These are phyloP conservation scores for Cephus runcator DNA, from an alignment of 2,888 invertebrate species.

Conservation along the genomic window DNA sequence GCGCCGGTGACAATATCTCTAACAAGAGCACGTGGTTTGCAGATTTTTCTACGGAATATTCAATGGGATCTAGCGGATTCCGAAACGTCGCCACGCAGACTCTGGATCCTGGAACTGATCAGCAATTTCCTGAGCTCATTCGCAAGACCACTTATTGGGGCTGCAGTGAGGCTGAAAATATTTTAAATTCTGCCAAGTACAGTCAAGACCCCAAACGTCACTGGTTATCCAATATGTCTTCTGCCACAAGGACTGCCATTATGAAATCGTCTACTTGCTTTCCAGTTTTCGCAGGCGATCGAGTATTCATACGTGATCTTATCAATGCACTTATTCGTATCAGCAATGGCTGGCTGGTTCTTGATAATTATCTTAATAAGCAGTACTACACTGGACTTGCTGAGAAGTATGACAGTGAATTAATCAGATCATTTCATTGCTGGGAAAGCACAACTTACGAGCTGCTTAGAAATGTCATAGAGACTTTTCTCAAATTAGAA, in stretches of 20 bases:
- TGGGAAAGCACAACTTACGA: slow-evolving; percentile 54
- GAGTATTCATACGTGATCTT: slow-evolving; percentile 46
- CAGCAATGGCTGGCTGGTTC: slow-evolving; percentile 57
- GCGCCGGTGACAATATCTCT: slow-evolving; percentile 45
- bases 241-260: slow-evolving; percentile 53
- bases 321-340: slow-evolving; percentile 53
- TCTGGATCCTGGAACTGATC: slow-evolving; percentile 25
- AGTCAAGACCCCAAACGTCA: slow-evolving; percentile 31
- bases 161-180: slow-evolving; percentile 51
- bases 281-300: slow-evolving; percentile 52
- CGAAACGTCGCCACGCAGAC: slow-evolving; percentile 47
- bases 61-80: slow-evolving; percentile 3
- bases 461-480: slow-evolving; percentile 45
- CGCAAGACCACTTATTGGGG: slow-evolving; percentile 52
- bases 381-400: slow-evolving; percentile 49
- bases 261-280: slow-evolving; percentile 55
- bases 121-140: slow-evolving; percentile 46
- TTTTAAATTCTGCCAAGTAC: slow-evolving; percentile 38
- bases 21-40: slow-evolving; percentile 46
- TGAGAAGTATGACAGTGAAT: slow-evolving; percentile 45
- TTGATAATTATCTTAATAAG: slow-evolving; percentile 59
- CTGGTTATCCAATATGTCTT: slow-evolving; percentile 46
- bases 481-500: slow-evolving; percentile 46
- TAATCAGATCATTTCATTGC: slow-evolving; percentile 41
- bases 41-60: slow-evolving; percentile 38